Conservation (phyloP, 2,888 invertebrate genomes). For the Galeopsomyia nigrocyanea region DNA sequence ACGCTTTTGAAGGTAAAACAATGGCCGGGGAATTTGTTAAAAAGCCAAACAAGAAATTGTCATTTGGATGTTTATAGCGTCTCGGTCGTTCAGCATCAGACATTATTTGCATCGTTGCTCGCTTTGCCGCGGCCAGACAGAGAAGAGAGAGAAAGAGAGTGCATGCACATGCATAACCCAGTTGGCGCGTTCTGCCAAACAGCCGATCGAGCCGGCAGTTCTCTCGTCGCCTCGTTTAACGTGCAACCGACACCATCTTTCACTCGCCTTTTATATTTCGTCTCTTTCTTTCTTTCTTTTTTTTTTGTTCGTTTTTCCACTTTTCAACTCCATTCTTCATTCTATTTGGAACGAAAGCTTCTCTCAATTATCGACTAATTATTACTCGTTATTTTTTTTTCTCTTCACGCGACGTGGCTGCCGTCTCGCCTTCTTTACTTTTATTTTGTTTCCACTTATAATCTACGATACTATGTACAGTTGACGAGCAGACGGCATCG, state of each 20-base stretch:
- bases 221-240: slow-evolving; percentile 35
- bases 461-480: slow-evolving; percentile 30
- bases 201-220: slow-evolving; percentile 16
- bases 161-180: slow-evolving; percentile 25
- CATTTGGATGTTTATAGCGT: neutral
- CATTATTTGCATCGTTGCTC: slow-evolving; percentile 33
- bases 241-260: slow-evolving; percentile 24
- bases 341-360: slow-evolving; percentile 30
- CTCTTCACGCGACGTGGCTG: slow-evolving; percentile 14
- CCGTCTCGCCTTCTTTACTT: slow-evolving; percentile 1
- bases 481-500: slow-evolving; percentile 15
- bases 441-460: slow-evolving; percentile 22
- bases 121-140: slow-evolving; percentile 1
- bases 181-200: slow-evolving; percentile 32
- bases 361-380: slow-evolving; percentile 32
- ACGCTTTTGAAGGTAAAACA: neutral
- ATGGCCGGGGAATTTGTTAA: neutral
- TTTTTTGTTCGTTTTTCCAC: neutral
- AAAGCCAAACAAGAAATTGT: slow-evolving; percentile 10
- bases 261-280: slow-evolving; percentile 1
- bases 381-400: slow-evolving; percentile 31
- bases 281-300: neutral
- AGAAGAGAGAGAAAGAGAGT: slow-evolving; percentile 7
- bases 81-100: slow-evolving; percentile 30
- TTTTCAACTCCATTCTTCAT: neutral